Base-by-base conservation (phyloP, 2,797 vertebrate genomes). In the Anguilla megastoma region DNA sequence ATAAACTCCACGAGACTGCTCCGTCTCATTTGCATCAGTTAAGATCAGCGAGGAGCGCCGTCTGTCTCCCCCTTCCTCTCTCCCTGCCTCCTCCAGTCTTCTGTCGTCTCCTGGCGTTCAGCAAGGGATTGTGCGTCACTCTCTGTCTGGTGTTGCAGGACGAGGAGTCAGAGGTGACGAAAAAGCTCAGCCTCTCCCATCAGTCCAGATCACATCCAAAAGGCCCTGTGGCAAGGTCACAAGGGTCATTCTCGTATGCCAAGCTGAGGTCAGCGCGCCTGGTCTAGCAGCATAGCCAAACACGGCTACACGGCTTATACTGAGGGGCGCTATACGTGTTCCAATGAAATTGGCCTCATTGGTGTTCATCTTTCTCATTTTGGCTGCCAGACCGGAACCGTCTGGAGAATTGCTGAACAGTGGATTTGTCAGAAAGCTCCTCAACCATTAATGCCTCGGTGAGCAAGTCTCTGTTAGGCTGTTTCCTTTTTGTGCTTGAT, bases 171-270 rank as follows among this genome's bases (percentile, higher is more conserved):
- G 76, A 45, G 56, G 79, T 18, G 30, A 63, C 24, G 58, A 41
- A 10, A 66, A 36, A 86, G 24, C 60, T 5, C 8, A 5, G n/a
- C 21, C 6, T 84, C 27, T 79, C 69, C 86, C 86, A 69, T 89
- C 86, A 79, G 41, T 21, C 52, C 86, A 87, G 48, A 87, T 85
- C 50, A 27, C 48, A 85, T 74, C 86, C 27, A 66, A 36, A 52
- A 36, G 10, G 18, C 82, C 86, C 83, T 16, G 3, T 45, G 69
- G 86, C 54, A 41, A 50, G 18, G 63, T 86, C 18, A 36, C 82
- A 36, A 18, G 76, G 76, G 18, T 48, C 36, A 48, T 48, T 21
- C 41, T 80, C 0, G 0, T 21, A 2, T 41, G 36, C 45, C 21
- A 14, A 1, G 3, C 36, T 9, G 41, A 82, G 79, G 45, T 82